Conservation (phyloP, 2,113 vertebrate genomes). For the Crotalus tigris region DNA sequence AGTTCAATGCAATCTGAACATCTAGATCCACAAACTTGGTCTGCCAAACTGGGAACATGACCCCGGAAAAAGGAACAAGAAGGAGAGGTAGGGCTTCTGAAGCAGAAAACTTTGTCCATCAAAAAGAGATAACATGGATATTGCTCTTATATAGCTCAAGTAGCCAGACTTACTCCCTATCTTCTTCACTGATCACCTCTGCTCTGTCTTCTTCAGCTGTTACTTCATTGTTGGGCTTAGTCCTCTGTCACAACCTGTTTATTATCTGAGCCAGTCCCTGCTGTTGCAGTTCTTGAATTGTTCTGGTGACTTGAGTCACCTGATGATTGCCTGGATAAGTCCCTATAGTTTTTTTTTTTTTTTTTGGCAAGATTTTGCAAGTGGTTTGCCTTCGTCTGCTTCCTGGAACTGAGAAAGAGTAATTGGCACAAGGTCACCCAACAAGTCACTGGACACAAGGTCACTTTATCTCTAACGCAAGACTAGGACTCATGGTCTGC, state of each 20-base stretch:
- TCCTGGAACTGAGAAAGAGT: background rate
- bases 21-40: background rate
- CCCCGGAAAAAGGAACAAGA: background rate
- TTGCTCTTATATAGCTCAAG: background rate
- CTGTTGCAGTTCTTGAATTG: background rate
- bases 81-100: background rate
- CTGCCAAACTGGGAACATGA: background rate
- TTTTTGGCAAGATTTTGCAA: background rate
- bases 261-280: background rate
- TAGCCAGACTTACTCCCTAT: background rate
- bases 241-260: background rate
- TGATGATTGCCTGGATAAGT: background rate
- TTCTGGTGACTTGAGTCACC: background rate
- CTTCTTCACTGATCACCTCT: background rate
- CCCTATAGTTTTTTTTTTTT: background rate
- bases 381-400: background rate
- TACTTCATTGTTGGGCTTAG: background rate
- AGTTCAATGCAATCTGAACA: background rate
- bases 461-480: background rate
- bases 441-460: background rate
- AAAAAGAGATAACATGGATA: background rate
- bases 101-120: background rate
- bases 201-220: background rate
- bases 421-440: background rate
- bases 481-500: background rate